Conservation (phyloP, 2,113 vertebrate genomes). For the Cyprinodon tularosa region DNA sequence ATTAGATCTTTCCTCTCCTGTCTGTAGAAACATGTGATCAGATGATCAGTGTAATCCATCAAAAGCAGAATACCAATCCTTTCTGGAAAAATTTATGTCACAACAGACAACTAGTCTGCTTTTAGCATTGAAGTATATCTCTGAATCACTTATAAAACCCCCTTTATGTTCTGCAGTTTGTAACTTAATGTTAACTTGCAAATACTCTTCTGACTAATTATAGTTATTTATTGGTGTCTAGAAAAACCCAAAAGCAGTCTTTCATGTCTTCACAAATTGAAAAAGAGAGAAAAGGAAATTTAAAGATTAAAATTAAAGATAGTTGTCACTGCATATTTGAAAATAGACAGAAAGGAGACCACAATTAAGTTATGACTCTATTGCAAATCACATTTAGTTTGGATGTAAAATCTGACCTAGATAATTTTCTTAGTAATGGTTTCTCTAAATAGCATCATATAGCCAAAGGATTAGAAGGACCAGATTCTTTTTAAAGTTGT, state of each 20-base stretch:
- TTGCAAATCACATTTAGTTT: background rate
- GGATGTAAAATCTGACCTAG: background rate
- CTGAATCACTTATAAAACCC: slow-evolving; percentile 61
- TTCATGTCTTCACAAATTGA: slow-evolving; percentile 28
- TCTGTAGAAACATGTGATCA: slow-evolving; percentile 19
- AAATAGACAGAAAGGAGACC: too few species aligned
- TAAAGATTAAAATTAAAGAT: too few species aligned
- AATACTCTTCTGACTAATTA: slow-evolving; percentile 53
- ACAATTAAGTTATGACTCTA: too few species aligned
- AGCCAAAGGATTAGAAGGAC: background rate
- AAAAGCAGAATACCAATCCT: slow-evolving; percentile 37
- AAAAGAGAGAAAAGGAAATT: slow-evolving; percentile 16
- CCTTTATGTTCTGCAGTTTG: slow-evolving; percentile 61
- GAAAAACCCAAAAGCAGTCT: background rate
- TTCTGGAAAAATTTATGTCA: slow-evolving; percentile 43
- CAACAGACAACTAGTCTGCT: slow-evolving; percentile 22
- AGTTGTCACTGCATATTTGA: too few species aligned
- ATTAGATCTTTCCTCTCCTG: background rate
- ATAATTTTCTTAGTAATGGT: background rate
- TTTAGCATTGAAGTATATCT: slow-evolving; percentile 54
- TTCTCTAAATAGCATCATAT: background rate
- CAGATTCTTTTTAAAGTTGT: background rate
- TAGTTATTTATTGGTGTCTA: slow-evolving; percentile 70
- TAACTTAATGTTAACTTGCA: slow-evolving; percentile 48
- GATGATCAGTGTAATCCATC: background rate